Base-by-base conservation (phyloP, 2,113 vertebrate genomes). In the Calyptommatus sinebrachiatus region DNA sequence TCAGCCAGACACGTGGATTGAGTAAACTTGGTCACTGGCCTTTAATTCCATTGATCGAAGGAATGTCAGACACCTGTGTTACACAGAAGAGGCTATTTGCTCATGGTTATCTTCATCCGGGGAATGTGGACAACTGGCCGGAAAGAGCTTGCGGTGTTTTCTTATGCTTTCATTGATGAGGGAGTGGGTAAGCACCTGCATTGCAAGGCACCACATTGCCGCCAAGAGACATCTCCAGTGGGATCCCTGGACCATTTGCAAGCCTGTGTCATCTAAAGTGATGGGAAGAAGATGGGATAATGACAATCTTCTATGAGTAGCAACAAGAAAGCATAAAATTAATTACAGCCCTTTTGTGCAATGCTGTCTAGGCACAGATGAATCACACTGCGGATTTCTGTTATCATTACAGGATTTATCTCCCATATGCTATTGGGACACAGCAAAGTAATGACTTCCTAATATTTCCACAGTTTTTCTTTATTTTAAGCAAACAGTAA, bases 131-230 rank as follows among this genome's bases (percentile, higher is more conserved):
- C 85, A 81, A 1, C 41, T 70, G 73, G 76, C 68, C 81, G 71
- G 83, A 85, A 86, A 81, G 1, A 76, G 73, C 70, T 29, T 74
- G 53, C 70, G 75, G 62, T 89, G 29, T 87, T 91, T 91, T 88
- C 73, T 87, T 83, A 86, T 87, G 89, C 85, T 78, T 90, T 85
- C 77, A 2, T 89, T 88, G 75, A 71, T 84, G 83, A 78, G 85
- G 78, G 87, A 88, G 90, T 76, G 91, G 88, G 87, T 72, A 70
- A 78, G 84, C 85, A 90, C 88, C 88, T 93, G 89, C 80, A 48
- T 22, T 48, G 65, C 53, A 8, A 57, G 79, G 83, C 79, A 79
- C 60, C 48, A 16, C 65, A 12, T 61, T 80, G 82, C 79, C 74
- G 50, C 65, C 78, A 78, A 61, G 81, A 81, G 88, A 67, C 77